Base-by-base conservation (phyloP, 2,113 vertebrate species). In the Vulpes ferrilata region DNA sequence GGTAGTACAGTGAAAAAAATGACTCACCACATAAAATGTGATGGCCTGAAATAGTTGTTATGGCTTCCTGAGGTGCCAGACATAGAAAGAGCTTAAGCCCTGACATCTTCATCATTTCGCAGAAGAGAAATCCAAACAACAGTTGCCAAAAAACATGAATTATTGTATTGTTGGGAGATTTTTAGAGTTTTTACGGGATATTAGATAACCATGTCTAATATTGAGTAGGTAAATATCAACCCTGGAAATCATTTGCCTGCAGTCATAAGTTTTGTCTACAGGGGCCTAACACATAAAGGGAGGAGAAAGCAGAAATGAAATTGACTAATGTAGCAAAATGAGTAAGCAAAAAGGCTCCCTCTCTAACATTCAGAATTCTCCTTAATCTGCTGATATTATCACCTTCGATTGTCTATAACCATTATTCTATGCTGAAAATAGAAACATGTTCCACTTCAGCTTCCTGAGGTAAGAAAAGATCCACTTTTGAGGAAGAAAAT, bases 301-400 rank as follows among this genome's bases (percentile, higher is more conserved):
- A 85, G 55, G 30, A 60, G 38, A 71, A 12, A 1, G 22, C 6
- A 57, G 82, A 55, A 69, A 76, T 95, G 23, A 88, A 95, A 62
- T 35, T 65, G 60, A 85, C 30, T 71, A 84, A 81, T 80, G 16
- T 80, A 91, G 11, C 2, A 89, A 96, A 88, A 95, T 87, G 12
- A 85, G 20, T 85, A 93, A 83, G 9, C 59, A 74, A 67, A 93
- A 82, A 12, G 7, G 0, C 17, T 74, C 1, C 12, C 1, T 71
- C 23, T 89, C 22, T 38, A 97, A 86, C 19, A 51, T 80, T 90
- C 22, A 92, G 11, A 95, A 85, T 96, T 86, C 12, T 74, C 64
- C 59, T 88, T 95, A 90, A 57, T 92, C 55, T 92, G 86, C 22
- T 78, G 43, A 87, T 92, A 93, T 48, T 89, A 93, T 85, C 78